Evolutionary conservation across 1,140 invertebrate genomes (phyloP).

Genomic region (Phymorhynchus buccinoides): DNA sequence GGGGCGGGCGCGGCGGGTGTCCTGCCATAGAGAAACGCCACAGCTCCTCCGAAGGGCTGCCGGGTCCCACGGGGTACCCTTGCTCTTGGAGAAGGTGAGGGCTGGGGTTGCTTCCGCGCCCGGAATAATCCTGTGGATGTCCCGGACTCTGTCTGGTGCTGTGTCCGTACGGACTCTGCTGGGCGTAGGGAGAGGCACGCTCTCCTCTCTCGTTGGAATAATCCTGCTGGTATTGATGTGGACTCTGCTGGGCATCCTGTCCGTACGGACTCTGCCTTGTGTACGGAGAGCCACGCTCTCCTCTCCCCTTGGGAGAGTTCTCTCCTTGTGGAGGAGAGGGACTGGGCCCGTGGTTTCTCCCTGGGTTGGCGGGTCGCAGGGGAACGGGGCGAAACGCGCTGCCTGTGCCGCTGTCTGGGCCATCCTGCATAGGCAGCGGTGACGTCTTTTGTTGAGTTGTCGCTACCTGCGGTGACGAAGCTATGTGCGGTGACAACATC

Average conservation of each 20-base stretch:
- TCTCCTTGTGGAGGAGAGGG: too few species aligned
- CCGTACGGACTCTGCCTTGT: too few species aligned
- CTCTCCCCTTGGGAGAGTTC: too few species aligned
- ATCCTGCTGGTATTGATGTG: too few species aligned
- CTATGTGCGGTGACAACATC: too few species aligned
- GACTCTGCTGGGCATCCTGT: too few species aligned
- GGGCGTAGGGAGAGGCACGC: not conserved
- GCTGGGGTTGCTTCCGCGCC: not conserved
- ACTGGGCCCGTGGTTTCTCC: too few species aligned
- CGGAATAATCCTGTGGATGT: not conserved
- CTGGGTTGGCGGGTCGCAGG: not conserved
- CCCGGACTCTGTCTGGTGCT: not conserved
- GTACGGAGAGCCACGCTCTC: too few species aligned
- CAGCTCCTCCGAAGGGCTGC: not conserved
- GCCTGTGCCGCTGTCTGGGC: not conserved
- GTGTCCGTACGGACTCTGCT: not conserved
- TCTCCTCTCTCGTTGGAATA: too few species aligned
- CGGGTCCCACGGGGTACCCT: not conserved
- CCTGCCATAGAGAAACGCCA: too few species aligned
- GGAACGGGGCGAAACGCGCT: constrained; percentile 2
- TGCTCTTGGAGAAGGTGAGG: not conserved
- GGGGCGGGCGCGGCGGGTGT: not conserved
- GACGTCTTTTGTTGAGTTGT: too few species aligned
- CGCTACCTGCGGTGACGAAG: too few species aligned
- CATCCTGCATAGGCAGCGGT: not conserved